These are phyloP conservation scores for Aratinga solstitialis DNA, from an alignment of 2,797 vertebrate species.

Conservation along the genomic window DNA sequence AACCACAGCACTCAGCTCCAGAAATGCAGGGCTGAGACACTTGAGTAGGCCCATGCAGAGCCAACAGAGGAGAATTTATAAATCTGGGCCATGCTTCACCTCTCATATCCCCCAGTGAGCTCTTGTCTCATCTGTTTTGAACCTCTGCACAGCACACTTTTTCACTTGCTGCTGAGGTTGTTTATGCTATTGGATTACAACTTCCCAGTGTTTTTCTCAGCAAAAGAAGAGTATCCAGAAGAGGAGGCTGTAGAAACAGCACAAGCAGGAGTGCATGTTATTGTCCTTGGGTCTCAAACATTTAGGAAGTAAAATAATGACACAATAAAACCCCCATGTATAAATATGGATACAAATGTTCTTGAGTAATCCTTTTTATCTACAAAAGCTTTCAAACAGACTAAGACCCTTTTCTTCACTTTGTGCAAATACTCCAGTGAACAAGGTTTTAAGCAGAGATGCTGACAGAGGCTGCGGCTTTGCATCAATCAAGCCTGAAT, in stretches of 20 bases:
- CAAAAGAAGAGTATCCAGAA: not conserved
- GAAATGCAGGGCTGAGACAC: not conserved
- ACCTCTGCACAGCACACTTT: not conserved
- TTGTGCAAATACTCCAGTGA: not conserved
- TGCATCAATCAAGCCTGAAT: not conserved
- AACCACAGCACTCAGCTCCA: not conserved
- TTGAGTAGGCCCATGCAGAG: not conserved
- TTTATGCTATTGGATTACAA: slow-evolving; percentile 42
- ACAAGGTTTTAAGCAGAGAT: not conserved
- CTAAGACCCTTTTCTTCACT: not conserved
- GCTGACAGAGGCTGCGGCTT: not conserved
- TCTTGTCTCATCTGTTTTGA: slow-evolving; percentile 34
- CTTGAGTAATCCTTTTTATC: not conserved
- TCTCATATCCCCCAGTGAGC: not conserved
- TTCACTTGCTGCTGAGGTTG: slow-evolving; percentile 10
- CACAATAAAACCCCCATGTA: not conserved
- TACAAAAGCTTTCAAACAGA: not conserved
- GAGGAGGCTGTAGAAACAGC: not conserved
- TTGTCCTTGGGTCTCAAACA: not conserved
- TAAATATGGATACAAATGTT: not conserved
- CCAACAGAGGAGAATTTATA: slow-evolving; percentile 45
- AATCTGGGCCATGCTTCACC: slow-evolving; percentile 12
- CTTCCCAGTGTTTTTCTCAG: not conserved
- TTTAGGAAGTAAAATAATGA: not conserved
- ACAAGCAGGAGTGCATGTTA: not conserved